Percentiles rank a stretch among this genome's conserved stretches.
Conservation (phyloP, 2,113 vertebrate genomes). For the Pterocles gutturalis region DNA sequence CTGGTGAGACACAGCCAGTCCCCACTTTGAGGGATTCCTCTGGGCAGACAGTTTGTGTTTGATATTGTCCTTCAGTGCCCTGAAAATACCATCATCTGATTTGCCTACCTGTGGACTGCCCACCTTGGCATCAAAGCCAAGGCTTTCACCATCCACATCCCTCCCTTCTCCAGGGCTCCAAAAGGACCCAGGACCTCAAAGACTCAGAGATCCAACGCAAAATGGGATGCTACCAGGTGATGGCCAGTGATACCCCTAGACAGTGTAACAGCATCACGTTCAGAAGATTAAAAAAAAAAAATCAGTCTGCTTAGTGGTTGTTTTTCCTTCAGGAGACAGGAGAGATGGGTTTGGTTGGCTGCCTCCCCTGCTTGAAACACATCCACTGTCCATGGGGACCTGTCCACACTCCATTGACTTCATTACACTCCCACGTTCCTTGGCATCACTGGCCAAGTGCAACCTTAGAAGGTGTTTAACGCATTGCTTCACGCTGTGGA, state of each 20-base stretch:
- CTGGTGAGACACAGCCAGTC: not conserved
- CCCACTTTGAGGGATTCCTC: not conserved
- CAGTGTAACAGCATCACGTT: not conserved
- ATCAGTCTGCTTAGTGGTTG: not conserved
- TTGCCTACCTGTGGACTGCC: not conserved
- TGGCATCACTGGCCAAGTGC: not conserved
- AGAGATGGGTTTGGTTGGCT: not conserved
- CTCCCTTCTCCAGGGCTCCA: not conserved
- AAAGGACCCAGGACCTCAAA: not conserved
- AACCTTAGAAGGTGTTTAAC: not conserved
- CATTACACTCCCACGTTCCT: not conserved
- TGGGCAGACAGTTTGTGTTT: not conserved
- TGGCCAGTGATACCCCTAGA: not conserved
- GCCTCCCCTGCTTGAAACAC: not conserved
- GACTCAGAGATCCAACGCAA: not conserved
- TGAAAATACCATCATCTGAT: not conserved
- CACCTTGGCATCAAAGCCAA: not conserved
- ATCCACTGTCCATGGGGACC: not conserved
- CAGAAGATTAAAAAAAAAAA: not conserved
- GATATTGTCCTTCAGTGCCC: not conserved
- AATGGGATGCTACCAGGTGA: not conserved
- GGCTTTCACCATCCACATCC: not conserved
- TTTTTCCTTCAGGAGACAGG: not conserved
- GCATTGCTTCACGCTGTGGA: not conserved
- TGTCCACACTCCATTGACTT: not conserved